phyloP scores from a whole-genome alignment of 2,113 vertebrate species.

The Okapia johnstoni region DNA sequence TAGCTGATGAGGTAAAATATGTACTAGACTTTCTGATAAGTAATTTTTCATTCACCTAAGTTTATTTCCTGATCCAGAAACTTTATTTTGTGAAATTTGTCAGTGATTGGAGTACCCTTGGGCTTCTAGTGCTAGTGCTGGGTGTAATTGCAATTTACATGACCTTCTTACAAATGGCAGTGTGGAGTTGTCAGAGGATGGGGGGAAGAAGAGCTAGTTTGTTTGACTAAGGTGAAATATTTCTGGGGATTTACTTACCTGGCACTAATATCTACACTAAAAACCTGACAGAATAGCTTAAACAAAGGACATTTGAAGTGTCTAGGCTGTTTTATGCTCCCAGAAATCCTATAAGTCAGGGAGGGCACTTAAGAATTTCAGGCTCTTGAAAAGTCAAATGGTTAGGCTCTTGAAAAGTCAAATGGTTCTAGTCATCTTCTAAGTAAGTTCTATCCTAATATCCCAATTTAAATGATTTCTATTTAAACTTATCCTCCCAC shows the following conservation, averaged over 20 bases:
- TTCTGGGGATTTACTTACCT: background rate
- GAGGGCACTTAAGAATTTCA: background rate
- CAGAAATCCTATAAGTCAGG: background rate
- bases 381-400: background rate
- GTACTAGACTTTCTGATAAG: background rate
- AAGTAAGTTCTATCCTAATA: background rate
- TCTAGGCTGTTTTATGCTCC: rapidly evolving
- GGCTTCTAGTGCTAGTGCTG: background rate
- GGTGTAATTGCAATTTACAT: background rate
- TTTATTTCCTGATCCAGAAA: background rate
- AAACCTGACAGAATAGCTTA: background rate
- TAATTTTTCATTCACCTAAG: background rate
- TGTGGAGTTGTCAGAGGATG: background rate
- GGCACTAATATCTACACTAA: background rate
- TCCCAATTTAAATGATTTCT: too few species aligned
- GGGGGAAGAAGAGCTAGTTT: background rate
- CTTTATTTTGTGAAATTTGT: background rate
- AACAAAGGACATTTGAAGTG: background rate
- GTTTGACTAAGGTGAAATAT: background rate
- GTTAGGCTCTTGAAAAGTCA: background rate
- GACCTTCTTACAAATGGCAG: background rate
- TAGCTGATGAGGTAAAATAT: background rate
- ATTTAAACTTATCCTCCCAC: background rate
- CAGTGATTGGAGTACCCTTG: rapidly evolving
- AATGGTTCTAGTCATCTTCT: background rate